Evolutionary conservation across 1,140 invertebrate species (phyloP).

Genomic region (Babylonia areolata): DNA sequence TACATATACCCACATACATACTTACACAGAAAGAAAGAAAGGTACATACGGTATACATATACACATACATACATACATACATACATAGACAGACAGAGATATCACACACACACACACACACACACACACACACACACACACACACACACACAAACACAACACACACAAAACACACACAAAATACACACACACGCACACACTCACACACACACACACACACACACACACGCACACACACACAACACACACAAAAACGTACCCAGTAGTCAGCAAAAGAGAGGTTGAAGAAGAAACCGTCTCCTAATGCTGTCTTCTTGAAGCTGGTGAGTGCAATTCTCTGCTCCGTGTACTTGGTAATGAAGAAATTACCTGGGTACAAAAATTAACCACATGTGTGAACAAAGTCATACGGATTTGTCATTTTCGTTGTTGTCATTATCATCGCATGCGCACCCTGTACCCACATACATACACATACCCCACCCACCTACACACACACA

Average conservation of each 20-base stretch:
- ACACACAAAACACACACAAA: background rate
- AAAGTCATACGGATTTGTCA: background rate
- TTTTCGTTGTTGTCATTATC: too few relatives aligned
- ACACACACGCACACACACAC: background rate
- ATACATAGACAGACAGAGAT: background rate
- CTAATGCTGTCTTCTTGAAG: background rate
- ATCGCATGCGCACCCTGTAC: too few relatives aligned
- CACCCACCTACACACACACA: background rate
- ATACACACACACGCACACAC: constrained; percentile 21
- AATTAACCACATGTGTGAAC: background rate
- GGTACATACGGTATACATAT: background rate
- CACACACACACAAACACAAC: constrained; percentile 5
- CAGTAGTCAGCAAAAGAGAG: constrained; percentile 12
- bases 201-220: constrained; percentile 7
- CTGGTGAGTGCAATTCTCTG: constrained; percentile 33
- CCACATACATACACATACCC: background rate
- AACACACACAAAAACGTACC: background rate
- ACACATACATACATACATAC: background rate
- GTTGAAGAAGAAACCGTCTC: constrained; percentile 10
- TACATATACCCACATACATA: background rate
- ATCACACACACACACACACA: constrained; percentile 4
- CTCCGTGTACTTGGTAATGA: constrained; percentile 31
- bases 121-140: background rate
- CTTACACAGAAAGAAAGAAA: background rate
- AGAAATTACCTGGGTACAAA: constrained; percentile 41